These are phyloP conservation scores for Eurytemora carolleeae DNA, from an alignment of 1,140 invertebrate species.

Conservation along the genomic window DNA sequence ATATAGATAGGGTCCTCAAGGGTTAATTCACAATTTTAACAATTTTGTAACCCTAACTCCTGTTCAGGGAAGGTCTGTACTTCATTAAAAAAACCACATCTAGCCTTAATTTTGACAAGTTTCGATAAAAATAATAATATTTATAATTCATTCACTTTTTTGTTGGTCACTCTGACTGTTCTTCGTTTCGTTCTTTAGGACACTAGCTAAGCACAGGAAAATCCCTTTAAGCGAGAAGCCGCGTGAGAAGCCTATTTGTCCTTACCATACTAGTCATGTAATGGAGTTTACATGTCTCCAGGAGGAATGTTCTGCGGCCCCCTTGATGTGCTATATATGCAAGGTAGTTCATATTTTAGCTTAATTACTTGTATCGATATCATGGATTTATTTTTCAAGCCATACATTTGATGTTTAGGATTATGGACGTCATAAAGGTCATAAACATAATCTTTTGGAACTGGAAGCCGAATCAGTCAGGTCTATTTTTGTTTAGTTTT, in stretches of 20 bases:
- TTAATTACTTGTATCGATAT: conserved; percentile 19
- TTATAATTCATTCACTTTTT: too few relatives aligned
- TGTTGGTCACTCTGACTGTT: too few relatives aligned
- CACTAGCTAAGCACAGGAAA: conserved; percentile 34
- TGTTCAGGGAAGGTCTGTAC: too few relatives aligned
- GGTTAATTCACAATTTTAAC: too few relatives aligned
- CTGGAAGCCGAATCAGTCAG: conserved; percentile 37
- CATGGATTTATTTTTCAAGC: not conserved
- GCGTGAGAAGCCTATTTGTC: conserved; percentile 36
- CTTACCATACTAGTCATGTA: conserved; percentile 34
- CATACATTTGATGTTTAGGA: too few relatives aligned
- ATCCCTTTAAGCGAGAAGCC: conserved; percentile 40
- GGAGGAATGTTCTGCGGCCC: conserved; percentile 31
- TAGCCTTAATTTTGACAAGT: too few relatives aligned
- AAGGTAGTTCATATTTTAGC: too few relatives aligned
- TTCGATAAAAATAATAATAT: too few relatives aligned
- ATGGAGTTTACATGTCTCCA: conserved; percentile 40
- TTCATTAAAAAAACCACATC: too few relatives aligned
- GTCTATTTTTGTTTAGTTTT: conserved; percentile 30
- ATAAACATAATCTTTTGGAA: conserved; percentile 35
- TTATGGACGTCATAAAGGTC: conserved; percentile 36
- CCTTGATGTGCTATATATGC: conserved; percentile 39
- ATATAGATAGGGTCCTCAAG: too few relatives aligned
- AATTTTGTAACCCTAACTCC: too few relatives aligned
- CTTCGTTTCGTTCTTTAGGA: conserved; percentile 20